phyloP scores from a whole-genome alignment of 2,888 invertebrate species.

The Gymnosoma rotundatum region DNA sequence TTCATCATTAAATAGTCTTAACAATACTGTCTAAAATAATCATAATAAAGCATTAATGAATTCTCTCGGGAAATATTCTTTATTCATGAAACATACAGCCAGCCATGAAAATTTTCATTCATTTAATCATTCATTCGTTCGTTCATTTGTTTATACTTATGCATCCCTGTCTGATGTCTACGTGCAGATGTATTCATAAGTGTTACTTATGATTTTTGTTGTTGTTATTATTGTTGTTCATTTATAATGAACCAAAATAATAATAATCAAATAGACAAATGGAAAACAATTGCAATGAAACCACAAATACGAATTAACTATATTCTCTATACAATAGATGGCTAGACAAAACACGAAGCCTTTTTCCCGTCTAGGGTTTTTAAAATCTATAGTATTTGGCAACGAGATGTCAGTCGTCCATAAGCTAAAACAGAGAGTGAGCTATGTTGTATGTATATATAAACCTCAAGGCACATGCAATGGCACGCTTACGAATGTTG shows the following conservation, averaged over 20 bases:
- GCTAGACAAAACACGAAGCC: constrained; percentile 62
- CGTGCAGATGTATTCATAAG: constrained; percentile 30
- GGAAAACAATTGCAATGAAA: constrained; percentile 68
- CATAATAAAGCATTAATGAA: constrained; percentile 69
- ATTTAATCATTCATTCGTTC: constrained; percentile 18
- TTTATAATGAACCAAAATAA: constrained; percentile 66
- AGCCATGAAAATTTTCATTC: constrained; percentile 13
- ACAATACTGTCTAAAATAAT: constrained; percentile 64
- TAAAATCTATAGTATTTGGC: constrained; percentile 33
- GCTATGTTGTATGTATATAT: no score
- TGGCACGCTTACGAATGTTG: constrained; percentile 71
- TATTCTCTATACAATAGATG: constrained; percentile 36
- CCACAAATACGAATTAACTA: constrained; percentile 61
- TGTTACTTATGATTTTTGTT: constrained; percentile 30
- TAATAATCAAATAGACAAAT: constrained; percentile 69
- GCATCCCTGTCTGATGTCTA: constrained; percentile 23
- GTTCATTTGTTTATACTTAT: background rate
- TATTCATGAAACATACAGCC: constrained; percentile 14
- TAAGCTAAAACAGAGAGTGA: constrained; percentile 27
- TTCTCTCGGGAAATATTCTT: constrained; percentile 60
- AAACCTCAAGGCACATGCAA: constrained; percentile 71
- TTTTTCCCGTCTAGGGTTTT: constrained; percentile 49
- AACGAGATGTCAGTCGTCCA: constrained; percentile 1
- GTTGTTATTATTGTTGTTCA: constrained; percentile 29
- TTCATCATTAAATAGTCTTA: constrained; percentile 56